These are phyloP conservation scores for Pandion haliaetus DNA, from an alignment of 2,113 vertebrate genomes.

Conservation along the genomic window DNA sequence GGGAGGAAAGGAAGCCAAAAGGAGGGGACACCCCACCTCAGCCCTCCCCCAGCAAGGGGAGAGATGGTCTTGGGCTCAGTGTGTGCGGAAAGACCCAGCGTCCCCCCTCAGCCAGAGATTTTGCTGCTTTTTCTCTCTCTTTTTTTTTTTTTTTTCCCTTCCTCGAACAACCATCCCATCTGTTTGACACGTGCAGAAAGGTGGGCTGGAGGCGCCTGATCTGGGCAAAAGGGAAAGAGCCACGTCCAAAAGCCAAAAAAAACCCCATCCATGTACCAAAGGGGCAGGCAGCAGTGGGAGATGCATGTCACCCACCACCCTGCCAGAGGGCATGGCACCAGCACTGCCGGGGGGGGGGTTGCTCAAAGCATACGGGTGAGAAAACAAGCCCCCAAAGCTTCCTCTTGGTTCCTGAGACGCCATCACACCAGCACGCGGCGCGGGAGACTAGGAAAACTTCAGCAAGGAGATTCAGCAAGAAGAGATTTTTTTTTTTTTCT, in stretches of 20 bases:
- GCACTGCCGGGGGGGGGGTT: not conserved
- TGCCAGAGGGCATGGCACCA: slow-evolving; percentile 2
- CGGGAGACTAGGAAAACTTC: slow-evolving; percentile 13
- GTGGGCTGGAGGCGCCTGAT: slow-evolving; percentile 39
- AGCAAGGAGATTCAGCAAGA: slow-evolving; percentile 56
- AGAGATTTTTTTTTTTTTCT: slow-evolving; percentile 70
- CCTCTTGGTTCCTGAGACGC: not conserved
- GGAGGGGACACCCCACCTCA: not conserved
- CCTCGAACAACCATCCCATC: slow-evolving; percentile 32
- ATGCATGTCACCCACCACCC: not conserved
- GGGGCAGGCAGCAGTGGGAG: not conserved
- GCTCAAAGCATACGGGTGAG: not conserved
- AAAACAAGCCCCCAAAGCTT: slow-evolving; percentile 1
- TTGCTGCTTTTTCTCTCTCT: not conserved
- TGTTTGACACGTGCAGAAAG: slow-evolving; percentile 63
- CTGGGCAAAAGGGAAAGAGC: not conserved
- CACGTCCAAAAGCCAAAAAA: not conserved
- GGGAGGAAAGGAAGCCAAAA: not conserved
- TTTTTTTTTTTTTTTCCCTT: not conserved
- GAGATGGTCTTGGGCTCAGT: not conserved
- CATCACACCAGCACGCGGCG: not conserved
- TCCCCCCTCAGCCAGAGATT: not conserved
- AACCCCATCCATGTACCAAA: not conserved
- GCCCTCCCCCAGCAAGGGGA: not conserved
- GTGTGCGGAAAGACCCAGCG: not conserved